A percentile compares a stretch with the other conserved stretches of the same genome.
phyloP scores from a whole-genome alignment of 2,888 invertebrate species.

The Xestia rhomboidea region DNA sequence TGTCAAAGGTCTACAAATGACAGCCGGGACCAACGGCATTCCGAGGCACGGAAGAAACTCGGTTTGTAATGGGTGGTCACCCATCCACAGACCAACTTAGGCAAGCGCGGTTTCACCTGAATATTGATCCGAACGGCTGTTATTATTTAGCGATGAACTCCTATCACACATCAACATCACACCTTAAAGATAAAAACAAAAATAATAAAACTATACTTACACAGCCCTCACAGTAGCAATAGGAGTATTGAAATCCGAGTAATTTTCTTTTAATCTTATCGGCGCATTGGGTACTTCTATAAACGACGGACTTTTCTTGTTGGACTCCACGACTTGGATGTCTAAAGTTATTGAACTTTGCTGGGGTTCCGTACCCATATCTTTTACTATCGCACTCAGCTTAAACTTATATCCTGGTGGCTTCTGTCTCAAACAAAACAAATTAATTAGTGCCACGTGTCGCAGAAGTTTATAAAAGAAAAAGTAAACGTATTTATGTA shows the following conservation, averaged over 20 bases:
- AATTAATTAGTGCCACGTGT: slow-evolving; percentile 61
- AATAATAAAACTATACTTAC: slow-evolving; percentile 85
- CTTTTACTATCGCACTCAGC: slow-evolving; percentile 94
- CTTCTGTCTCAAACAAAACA: slow-evolving; percentile 87
- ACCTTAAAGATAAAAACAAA: neutral
- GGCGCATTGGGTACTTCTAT: slow-evolving; percentile 91
- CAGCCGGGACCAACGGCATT: no score
- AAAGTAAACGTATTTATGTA: slow-evolving; percentile 56
- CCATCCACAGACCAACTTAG: neutral
- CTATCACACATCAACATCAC: neutral
- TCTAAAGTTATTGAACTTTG: slow-evolving; percentile 94
- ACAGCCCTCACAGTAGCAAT: slow-evolving; percentile 93
- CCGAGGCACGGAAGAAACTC: neutral
- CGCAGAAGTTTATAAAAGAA: slow-evolving; percentile 47
- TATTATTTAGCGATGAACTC: neutral
- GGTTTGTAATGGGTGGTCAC: neutral
- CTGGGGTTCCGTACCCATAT: slow-evolving; percentile 92
- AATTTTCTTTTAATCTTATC: slow-evolving; percentile 93
- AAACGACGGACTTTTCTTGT: slow-evolving; percentile 95
- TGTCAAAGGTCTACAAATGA: no score
- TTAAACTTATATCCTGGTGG: slow-evolving; percentile 92
- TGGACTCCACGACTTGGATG: slow-evolving; percentile 96
- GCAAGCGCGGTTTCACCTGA: neutral
- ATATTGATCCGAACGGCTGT: neutral
- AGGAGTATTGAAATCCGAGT: slow-evolving; percentile 92